Evolutionary conservation across 2,888 invertebrate genomes (phyloP), one percentile per base, ranked within the genome.

Genomic region (Harpalus rubripes): DNA sequence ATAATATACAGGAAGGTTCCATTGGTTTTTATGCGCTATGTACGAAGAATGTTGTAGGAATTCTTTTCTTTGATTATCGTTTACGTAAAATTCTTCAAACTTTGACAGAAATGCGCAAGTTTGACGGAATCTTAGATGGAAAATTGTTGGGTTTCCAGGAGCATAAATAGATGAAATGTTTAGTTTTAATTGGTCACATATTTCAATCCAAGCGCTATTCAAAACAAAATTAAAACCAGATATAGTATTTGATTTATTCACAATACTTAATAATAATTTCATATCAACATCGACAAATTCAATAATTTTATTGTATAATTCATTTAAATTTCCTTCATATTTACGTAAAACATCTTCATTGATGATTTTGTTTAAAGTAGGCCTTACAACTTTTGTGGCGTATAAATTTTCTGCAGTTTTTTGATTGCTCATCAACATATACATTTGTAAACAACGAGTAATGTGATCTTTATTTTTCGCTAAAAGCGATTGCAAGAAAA

Each of bases 361-460:
- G 7, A 84, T 84, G 61, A 84, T 84, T 52, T 84, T 65, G 26
- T 63, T 44, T 7, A 84, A 22, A 44, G 65, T 26, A 52, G 84
- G 84, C n/a, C 65, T 68, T 4, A 84, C 63, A 52, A 84, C 32
- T 78, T 84, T 78, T 32, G 59, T 61, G 4, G 84, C 41, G 41
- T 84, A 84, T 7, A 78, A 22, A 10, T 78, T 18, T 65, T 84
- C 84, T 7, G 84, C 84, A 8, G 15, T 52, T 16, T 22, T 22
- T 63, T 84, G 84, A 39, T 59, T 78, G 44, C 78, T 84, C 32
- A 84, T 78, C 52, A 84, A 32, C 84, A 84, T 84, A n/a, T 84
- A 84, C 84, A 84, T 84, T 84, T 84, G 76, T 32, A 84, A 65
- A 84, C 78, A 84, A 22, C 84, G 78, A 16, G 63, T 65, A 76